phyloP scores from a whole-genome alignment of 53 echinoderm and acorn worm species.

The Astropecten irregularis region DNA sequence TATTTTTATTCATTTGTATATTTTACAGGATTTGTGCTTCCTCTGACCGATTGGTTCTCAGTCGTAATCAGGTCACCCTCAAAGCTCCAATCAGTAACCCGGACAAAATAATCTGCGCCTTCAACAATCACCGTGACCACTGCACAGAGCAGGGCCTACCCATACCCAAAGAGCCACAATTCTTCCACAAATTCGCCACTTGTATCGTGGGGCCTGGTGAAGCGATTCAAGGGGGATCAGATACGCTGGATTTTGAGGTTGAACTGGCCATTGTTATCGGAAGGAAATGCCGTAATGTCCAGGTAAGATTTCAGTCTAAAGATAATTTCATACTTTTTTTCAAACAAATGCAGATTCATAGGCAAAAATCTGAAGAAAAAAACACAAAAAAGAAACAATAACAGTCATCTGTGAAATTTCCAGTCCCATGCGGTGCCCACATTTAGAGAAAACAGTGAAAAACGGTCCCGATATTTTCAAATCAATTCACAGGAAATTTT shows the following conservation, averaged over 20 bases:
- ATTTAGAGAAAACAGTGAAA: too few relatives aligned
- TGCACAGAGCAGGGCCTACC: slow-evolving; percentile 90
- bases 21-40: too few relatives aligned
- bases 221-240: slow-evolving; percentile 72
- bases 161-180: slow-evolving; percentile 81
- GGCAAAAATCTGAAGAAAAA: too few relatives aligned
- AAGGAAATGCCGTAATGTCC: slow-evolving; percentile 85
- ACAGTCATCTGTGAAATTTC: too few relatives aligned
- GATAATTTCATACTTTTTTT: too few relatives aligned
- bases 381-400: too few relatives aligned
- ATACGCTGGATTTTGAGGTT: slow-evolving; percentile 90
- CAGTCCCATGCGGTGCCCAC: too few relatives aligned
- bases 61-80: slow-evolving; percentile 57
- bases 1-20: too few relatives aligned
- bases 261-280: slow-evolving; percentile 92
- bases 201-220: slow-evolving; percentile 79
- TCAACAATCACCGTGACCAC: slow-evolving; percentile 88
- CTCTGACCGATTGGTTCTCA: slow-evolving; percentile 24
- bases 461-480: too few relatives aligned
- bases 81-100: slow-evolving; percentile 78
- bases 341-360: too few relatives aligned
- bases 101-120: slow-evolving; percentile 86
- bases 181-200: slow-evolving; percentile 94
- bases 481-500: too few relatives aligned
- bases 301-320: too few relatives aligned